Evolutionary conservation across 2,113 vertebrate genomes (phyloP).

Genomic region (Pagrus major): DNA sequence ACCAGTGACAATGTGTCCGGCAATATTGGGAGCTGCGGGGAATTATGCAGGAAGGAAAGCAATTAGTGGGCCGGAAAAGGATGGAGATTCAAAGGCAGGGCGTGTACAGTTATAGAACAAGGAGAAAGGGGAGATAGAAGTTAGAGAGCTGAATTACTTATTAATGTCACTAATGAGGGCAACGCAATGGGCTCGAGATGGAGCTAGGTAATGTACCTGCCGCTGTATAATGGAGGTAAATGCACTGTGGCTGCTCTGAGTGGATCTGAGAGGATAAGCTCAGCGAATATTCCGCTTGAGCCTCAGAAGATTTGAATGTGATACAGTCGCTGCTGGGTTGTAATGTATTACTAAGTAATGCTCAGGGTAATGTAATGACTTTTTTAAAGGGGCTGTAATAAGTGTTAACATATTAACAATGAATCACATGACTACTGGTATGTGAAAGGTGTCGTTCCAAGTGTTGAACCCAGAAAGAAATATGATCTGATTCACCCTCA

Average conservation of each 20-base stretch:
- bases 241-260: not conserved
- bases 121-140: conserved; percentile 50
- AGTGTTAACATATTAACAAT: not conserved
- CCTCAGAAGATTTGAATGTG: not conserved
- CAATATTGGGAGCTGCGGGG: conserved; percentile 60
- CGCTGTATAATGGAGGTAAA: conserved; percentile 55
- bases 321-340: not conserved
- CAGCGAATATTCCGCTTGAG: not conserved
- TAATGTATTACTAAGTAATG: not conserved
- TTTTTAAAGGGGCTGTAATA: not conserved
- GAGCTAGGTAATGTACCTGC: conserved; percentile 58
- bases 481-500: not conserved
- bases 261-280: conserved; percentile 13
- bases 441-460: not conserved
- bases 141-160: conserved; percentile 69
- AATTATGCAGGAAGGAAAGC: conserved; percentile 74
- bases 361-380: not conserved
- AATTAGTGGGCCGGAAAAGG: conserved; percentile 72
- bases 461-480: not conserved
- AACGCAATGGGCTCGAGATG: conserved; percentile 42
- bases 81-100: conserved; percentile 66
- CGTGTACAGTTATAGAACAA: conserved; percentile 61
- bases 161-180: conserved; percentile 77
- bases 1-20: conserved; percentile 73
- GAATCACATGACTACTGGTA: not conserved